Percentiles rank a stretch among this genome's conserved stretches.
phyloP scores from a whole-genome alignment of 2,797 vertebrate species.

The Microcaecilia unicolor region DNA sequence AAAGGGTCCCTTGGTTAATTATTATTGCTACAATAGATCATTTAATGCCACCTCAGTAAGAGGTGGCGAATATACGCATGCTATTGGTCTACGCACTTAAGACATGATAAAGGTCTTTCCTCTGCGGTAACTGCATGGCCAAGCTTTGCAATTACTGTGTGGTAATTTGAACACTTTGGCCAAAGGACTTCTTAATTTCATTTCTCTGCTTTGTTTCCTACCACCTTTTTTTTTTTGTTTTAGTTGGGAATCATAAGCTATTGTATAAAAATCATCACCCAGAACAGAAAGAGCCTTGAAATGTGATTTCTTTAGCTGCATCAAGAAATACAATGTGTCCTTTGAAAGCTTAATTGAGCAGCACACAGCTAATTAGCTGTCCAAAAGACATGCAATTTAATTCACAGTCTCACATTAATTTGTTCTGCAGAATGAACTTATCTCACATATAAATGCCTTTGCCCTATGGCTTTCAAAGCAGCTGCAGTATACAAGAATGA shows the following conservation, averaged over 20 bases:
- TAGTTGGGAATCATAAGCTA: conserved; percentile 19
- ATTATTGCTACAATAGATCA: too few relatives aligned
- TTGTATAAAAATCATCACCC: conserved; percentile 24
- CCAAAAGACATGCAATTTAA: conserved; percentile 58
- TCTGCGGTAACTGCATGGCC: too few relatives aligned
- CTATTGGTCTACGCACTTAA: too few relatives aligned
- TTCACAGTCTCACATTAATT: conserved; percentile 62
- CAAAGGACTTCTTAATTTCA: too few relatives aligned
- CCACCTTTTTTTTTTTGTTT: not conserved
- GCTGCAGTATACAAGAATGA: conserved; percentile 50
- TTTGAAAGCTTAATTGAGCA: conserved; percentile 66
- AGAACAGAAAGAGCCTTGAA: conserved; percentile 45
- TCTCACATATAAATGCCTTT: conserved; percentile 55
- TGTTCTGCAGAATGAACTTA: conserved; percentile 55
- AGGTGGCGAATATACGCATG: too few relatives aligned
- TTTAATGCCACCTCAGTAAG: too few relatives aligned
- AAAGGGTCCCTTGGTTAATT: too few relatives aligned
- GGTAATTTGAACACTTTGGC: too few relatives aligned
- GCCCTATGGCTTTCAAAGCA: conserved; percentile 50
- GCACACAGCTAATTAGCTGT: conserved; percentile 64
- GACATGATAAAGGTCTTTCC: too few relatives aligned
- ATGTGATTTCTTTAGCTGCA: conserved; percentile 43
- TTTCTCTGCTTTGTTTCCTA: too few relatives aligned
- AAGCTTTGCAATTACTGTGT: too few relatives aligned
- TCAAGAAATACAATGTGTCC: conserved; percentile 55